phyloP scores from a whole-genome alignment of 64 coral and sea anemone genomes.

The Montipora capricornis region DNA sequence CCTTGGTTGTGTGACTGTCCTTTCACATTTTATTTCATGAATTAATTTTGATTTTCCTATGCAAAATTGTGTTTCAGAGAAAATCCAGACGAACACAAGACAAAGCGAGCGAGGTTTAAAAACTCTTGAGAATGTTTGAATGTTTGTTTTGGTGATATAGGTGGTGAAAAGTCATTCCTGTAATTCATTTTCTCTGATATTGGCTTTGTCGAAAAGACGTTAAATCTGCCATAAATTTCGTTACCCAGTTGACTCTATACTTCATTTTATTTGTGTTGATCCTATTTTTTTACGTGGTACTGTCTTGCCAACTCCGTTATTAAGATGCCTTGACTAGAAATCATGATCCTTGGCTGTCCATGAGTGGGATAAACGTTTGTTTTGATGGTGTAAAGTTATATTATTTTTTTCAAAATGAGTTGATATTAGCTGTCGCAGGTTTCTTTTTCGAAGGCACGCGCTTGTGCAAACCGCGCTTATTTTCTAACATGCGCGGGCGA shows the following conservation, averaged over 20 bases:
- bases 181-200: constrained; percentile 26
- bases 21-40: neutral
- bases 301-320: neutral
- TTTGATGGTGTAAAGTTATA: constrained; percentile 10
- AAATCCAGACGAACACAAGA: neutral
- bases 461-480: neutral
- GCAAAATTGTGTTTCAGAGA: neutral
- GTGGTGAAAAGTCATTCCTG: neutral
- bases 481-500: neutral
- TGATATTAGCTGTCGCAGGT: neutral
- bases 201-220: neutral
- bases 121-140: constrained; percentile 47
- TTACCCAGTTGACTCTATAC: neutral
- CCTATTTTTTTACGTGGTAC: neutral
- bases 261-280: neutral
- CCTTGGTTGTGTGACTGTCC: constrained; percentile 11
- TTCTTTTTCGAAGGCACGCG: constrained; percentile 5
- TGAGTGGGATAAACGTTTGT: constrained; percentile 2
- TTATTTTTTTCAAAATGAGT: constrained; percentile 34
- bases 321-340: neutral
- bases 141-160: constrained; percentile 55
- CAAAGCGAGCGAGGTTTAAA: constrained; percentile 11
- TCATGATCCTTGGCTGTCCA: neutral
- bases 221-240: neutral
- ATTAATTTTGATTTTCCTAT: neutral